A percentile compares a stretch with the other conserved stretches of the same genome.
Conservation (phyloP, 2,113 vertebrate species). For the Furnarius figulus region DNA sequence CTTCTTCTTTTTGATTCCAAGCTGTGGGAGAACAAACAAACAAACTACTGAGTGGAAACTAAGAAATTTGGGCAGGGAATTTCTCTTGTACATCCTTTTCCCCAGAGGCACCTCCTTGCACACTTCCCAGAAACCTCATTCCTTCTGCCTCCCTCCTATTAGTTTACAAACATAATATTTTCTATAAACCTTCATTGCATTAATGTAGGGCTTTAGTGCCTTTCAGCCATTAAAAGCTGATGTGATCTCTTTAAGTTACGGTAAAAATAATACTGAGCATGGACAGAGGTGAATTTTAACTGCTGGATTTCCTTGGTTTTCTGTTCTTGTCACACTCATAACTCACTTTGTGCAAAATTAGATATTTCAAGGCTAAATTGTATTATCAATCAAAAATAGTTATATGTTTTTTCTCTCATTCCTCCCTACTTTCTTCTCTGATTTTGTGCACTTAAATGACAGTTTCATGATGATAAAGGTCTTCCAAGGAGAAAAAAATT, state of each 20-base stretch:
- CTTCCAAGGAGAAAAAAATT: not conserved
- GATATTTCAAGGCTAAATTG: not conserved
- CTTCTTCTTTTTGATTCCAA: slow-evolving; percentile 82
- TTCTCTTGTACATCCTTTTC: not conserved
- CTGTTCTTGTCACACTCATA: not conserved
- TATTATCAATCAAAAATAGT: not conserved
- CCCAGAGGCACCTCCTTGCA: not conserved
- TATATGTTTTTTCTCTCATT: accelerated
- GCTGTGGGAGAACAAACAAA: slow-evolving; percentile 42
- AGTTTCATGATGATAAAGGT: not conserved
- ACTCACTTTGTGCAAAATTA: not conserved
- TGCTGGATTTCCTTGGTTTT: not conserved
- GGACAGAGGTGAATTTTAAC: not conserved
- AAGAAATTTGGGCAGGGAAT: not conserved
- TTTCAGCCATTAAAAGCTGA: not conserved
- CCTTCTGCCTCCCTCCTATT: not conserved
- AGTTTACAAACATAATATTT: not conserved
- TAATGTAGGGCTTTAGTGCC: not conserved
- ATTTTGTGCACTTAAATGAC: not conserved
- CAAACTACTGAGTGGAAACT: not conserved
- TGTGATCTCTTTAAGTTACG: not conserved
- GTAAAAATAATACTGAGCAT: not conserved
- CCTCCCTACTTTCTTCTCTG: not conserved
- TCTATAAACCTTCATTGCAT: not conserved
- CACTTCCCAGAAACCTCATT: not conserved